Evolutionary conservation across 2,797 vertebrate species (phyloP).

Genomic region (Stomatorhinus walkeri): DNA sequence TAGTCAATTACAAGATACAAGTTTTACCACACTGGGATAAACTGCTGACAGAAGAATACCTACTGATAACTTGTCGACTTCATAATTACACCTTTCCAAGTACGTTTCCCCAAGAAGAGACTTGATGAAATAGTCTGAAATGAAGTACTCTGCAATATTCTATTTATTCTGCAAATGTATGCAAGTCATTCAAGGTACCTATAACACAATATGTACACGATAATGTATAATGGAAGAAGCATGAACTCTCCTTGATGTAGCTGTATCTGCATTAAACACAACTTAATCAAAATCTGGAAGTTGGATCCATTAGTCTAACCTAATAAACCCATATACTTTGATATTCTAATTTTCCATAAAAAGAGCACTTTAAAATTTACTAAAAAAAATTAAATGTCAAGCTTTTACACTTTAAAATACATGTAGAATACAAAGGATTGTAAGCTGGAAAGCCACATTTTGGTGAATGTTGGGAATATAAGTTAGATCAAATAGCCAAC

Average conservation of each 20-base stretch:
- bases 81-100: not conserved
- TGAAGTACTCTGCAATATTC: not conserved
- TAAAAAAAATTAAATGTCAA: not conserved
- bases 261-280: not conserved
- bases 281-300: constrained; percentile 7
- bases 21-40: not conserved
- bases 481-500: not conserved
- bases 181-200: not conserved
- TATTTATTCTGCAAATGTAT: constrained; percentile 12
- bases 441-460: not conserved
- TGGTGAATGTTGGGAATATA: not conserved
- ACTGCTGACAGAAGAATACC: not conserved
- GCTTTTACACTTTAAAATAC: not conserved
- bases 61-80: not conserved
- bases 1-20: not conserved
- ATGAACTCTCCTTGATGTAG: not conserved
- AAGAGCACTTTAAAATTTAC: constrained; percentile 1
- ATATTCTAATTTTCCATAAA: not conserved
- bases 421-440: not conserved
- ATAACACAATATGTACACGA: not conserved
- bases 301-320: not conserved
- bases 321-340: constrained; percentile 5
- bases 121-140: not conserved
- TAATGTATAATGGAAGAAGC: constrained; percentile 16
- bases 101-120: not conserved